Base-by-base conservation (phyloP, 1,140 invertebrate genomes). In the Bradysia coprophila region DNA sequence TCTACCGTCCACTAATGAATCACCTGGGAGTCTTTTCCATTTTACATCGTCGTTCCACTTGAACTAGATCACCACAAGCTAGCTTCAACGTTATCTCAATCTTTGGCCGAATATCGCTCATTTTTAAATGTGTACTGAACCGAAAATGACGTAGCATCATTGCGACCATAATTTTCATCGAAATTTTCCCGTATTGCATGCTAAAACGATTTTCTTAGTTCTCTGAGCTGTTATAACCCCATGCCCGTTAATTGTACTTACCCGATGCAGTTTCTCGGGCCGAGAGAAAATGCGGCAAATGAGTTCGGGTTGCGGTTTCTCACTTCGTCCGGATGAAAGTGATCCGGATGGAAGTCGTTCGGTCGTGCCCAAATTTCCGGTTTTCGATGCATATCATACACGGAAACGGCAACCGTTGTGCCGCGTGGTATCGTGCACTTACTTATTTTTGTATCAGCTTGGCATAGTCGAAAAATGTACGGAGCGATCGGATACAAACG, bases 271-370 rank as follows among this genome's bases (percentile, higher is more conserved):
- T 76, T 74, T 51, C 75, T 62, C 2, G 64, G 57, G 4, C 76
- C 75, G 11, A 72, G 64, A 39, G 72, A 73, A 47, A 81, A 81
- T 1, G 76, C 76, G 18, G 79, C 55, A 43, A 69, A 79, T 32
- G 61, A 51, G 41, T 57, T 65, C 2, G 57, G 65, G 44, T 61
- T 65, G n/a, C 73, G 52, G 21, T 48, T 47, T 6, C 49, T 48
- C 0, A 49, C 43, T 45, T 72, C 71, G 47, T 80, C 75, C 0
- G 68, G 64, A 4, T 62, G 52, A 52, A 82, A 82, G 46, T 75
- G 55, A 33, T 81, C 77, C 0, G 81, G 79, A 54, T 80, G 63
- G 45, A 77, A 81, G 4, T 51, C 48, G 5, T 42, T 43, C n/a
- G 61, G 47, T 2, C 57, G 54, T 3, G 54, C 42, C 59, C 59